Conservation (phyloP, 2,797 vertebrate genomes). For the Eremophila alpestris region DNA sequence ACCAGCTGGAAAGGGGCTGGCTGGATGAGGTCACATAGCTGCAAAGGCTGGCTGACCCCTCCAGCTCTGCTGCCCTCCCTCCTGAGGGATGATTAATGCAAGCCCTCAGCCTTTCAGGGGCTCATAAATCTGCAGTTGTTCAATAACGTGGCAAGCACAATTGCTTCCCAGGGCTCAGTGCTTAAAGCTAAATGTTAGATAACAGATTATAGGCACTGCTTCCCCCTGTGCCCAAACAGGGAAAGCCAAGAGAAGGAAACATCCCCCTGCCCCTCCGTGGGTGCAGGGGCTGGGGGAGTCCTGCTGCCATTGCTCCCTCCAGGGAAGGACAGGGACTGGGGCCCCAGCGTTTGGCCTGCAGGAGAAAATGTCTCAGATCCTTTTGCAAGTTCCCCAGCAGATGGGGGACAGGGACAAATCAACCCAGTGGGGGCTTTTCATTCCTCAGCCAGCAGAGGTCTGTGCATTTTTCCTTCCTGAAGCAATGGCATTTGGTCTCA, state of each 20-base stretch:
- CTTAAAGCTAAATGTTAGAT: background rate
- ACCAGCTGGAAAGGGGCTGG: background rate
- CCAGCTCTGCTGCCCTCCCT: background rate
- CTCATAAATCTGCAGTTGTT: background rate
- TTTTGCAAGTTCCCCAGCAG: background rate
- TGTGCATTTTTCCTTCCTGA: background rate
- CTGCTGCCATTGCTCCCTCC: background rate
- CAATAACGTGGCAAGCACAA: background rate
- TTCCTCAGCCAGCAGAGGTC: background rate
- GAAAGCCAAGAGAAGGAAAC: background rate
- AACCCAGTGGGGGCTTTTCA: background rate
- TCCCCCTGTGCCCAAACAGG: background rate
- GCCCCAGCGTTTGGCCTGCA: background rate
- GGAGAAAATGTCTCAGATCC: background rate
- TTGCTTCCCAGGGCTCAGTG: background rate
- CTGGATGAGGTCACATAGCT: background rate
- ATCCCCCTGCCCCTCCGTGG: fast-evolving
- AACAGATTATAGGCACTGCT: background rate
- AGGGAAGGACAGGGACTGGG: background rate
- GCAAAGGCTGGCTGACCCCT: background rate
- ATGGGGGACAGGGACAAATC: background rate
- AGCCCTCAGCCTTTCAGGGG: background rate
- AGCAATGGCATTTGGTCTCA: background rate
- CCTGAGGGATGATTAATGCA: background rate
- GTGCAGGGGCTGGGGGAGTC: background rate